Evolutionary conservation across 2,797 vertebrate species (phyloP).

Genomic region (Hoplostethus mediterraneus): DNA sequence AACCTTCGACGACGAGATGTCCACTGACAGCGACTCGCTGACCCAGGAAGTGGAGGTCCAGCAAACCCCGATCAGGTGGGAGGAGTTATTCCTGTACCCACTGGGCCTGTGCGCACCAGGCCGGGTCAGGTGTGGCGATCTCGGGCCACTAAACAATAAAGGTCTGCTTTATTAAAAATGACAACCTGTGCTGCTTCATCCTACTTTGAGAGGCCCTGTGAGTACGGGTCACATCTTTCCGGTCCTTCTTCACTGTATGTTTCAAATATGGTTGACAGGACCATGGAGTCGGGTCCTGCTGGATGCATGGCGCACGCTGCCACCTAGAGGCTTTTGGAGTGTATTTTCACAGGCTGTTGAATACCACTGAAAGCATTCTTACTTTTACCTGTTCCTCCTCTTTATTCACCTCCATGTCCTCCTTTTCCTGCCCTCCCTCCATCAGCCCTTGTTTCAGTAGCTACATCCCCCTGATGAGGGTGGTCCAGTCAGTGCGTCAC

Average conservation of each 20-base stretch:
- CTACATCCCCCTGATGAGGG: slow-evolving; percentile 86
- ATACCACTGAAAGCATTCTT: no score
- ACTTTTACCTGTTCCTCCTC: background rate
- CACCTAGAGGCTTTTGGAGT: slow-evolving; percentile 17
- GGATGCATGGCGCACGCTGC: background rate
- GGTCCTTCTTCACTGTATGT: no score
- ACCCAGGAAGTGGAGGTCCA: background rate
- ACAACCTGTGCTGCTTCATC: no score
- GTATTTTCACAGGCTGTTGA: background rate
- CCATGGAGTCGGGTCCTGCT: background rate
- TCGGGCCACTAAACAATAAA: no score
- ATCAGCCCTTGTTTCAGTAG: slow-evolving; percentile 82
- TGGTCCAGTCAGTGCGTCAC: slow-evolving; percentile 84
- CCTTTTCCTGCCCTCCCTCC: background rate
- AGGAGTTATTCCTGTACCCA: background rate
- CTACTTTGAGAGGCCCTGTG: no score
- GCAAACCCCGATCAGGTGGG: slow-evolving; percentile 74
- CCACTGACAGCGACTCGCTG: slow-evolving; percentile 43
- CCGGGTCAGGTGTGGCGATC: no score
- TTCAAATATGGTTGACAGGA: no score
- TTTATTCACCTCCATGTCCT: background rate
- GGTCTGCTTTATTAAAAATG: no score
- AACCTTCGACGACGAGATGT: slow-evolving; percentile 58
- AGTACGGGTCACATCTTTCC: no score
- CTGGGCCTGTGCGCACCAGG: no score